Conservation (phyloP, 2,888 invertebrate genomes). For the Lobophora halterata region DNA sequence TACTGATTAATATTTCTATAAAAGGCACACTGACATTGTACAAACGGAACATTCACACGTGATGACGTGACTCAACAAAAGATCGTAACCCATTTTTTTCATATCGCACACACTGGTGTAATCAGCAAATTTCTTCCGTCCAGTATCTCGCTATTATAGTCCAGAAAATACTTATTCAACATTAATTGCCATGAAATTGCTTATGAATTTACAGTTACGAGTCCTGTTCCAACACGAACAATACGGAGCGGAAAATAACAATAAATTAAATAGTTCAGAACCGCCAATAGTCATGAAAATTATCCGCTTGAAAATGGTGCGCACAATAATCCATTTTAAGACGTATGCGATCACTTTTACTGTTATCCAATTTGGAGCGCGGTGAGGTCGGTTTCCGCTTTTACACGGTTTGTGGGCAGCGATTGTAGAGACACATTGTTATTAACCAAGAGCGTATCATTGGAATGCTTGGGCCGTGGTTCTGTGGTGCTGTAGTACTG, state of each 20-base stretch:
- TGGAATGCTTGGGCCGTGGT: conserved; percentile 48
- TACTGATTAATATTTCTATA: conserved; percentile 7
- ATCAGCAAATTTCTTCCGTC: conserved; percentile 4
- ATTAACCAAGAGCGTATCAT: conserved; percentile 63
- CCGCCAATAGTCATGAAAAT: conserved; percentile 64
- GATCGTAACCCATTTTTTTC: conserved; percentile 9
- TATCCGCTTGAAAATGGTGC: conserved; percentile 45
- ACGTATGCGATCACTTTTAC: conserved; percentile 78
- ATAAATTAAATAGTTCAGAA: conserved; percentile 56
- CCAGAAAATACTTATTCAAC: conserved; percentile 6
- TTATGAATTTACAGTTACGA: conserved; percentile 22
- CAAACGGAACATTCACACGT: conserved; percentile 8
- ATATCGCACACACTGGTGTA: conserved; percentile 2
- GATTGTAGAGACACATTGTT: conserved; percentile 59
- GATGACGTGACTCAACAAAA: conserved; percentile 17
- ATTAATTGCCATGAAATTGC: conserved; percentile 22
- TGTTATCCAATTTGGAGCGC: conserved; percentile 78
- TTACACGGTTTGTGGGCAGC: conserved; percentile 73
- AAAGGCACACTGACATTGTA: conserved; percentile 5
- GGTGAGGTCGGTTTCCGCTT: conserved; percentile 73
- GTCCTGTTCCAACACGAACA: conserved; percentile 30
- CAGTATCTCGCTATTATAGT: not conserved
- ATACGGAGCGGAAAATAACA: conserved; percentile 39
- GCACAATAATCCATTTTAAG: conserved; percentile 64
- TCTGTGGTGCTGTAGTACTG: conserved; percentile 13